Conservation (phyloP, 2,888 invertebrate genomes). For the Tenthredo livida region DNA sequence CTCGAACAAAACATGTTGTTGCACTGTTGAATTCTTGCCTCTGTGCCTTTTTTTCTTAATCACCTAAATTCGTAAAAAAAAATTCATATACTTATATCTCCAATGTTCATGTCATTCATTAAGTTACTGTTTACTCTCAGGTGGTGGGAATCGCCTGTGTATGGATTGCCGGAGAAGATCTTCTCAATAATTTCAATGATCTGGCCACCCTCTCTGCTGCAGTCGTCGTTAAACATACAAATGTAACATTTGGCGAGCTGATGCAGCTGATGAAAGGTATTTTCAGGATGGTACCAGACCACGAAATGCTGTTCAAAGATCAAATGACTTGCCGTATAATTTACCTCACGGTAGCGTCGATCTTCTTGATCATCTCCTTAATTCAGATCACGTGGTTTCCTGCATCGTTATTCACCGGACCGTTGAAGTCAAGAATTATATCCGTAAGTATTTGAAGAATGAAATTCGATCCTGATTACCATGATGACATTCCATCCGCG, state of each 20-base stretch:
- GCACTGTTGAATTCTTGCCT: neutral
- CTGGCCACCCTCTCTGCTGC: conserved; percentile 71
- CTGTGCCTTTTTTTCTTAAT: neutral
- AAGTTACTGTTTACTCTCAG: conserved; percentile 81
- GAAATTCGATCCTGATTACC: neutral
- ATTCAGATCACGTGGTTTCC: conserved; percentile 87
- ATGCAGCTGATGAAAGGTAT: neutral
- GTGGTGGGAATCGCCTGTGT: conserved; percentile 88
- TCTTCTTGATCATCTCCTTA: conserved; percentile 90
- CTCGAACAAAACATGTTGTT: neutral
- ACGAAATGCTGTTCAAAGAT: neutral
- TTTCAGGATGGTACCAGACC: neutral
- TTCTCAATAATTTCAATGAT: conserved; percentile 76
- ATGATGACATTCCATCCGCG: neutral
- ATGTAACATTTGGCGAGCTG: neutral
- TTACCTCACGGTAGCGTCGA: conserved; percentile 86
- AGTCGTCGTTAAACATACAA: neutral
- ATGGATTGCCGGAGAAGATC: conserved; percentile 84
- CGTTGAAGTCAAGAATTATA: conserved; percentile 90
- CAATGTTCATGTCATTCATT: too few relatives aligned
- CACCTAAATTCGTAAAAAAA: neutral
- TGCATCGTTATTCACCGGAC: conserved; percentile 89
- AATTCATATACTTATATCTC: neutral
- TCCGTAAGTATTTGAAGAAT: conserved; percentile 83
- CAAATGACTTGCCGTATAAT: conserved; percentile 78